These are phyloP conservation scores for Microcebus murinus DNA, from an alignment of 2,113 vertebrate species.

Conservation along the genomic window DNA sequence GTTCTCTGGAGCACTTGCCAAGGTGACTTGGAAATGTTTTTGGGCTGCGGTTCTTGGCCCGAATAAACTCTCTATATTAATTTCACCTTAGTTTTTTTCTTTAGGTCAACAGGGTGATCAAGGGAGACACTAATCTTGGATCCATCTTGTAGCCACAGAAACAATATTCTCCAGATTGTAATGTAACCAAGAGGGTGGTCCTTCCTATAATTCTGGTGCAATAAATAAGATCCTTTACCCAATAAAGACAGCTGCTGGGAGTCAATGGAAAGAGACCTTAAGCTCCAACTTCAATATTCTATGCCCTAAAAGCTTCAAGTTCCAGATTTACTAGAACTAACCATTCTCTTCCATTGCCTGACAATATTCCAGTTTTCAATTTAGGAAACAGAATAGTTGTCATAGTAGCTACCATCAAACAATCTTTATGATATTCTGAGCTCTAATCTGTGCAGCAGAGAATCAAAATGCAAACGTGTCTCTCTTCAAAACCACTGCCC, in stretches of 20 bases:
- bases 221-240: background rate
- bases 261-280: background rate
- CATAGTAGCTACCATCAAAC: fast-evolving
- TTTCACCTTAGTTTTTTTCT: background rate
- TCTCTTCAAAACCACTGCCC: background rate
- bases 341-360: background rate
- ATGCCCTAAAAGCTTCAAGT: background rate
- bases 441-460: background rate
- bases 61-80: background rate
- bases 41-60: background rate
- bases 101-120: background rate
- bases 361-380: background rate
- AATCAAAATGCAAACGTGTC: background rate
- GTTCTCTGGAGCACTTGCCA: background rate
- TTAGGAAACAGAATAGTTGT: background rate
- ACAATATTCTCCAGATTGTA: background rate
- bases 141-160: background rate
- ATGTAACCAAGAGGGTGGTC: background rate
- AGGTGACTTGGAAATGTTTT: background rate
- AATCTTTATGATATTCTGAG: background rate
- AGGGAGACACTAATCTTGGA: background rate
- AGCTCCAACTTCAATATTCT: background rate
- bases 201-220: background rate
- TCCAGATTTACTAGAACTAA: background rate
- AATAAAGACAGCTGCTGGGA: background rate